phyloP scores from a whole-genome alignment of 30 jellyfish, hydroid and myxozoan genomes.

The Aurelia aurita complex sp. Pacific region DNA sequence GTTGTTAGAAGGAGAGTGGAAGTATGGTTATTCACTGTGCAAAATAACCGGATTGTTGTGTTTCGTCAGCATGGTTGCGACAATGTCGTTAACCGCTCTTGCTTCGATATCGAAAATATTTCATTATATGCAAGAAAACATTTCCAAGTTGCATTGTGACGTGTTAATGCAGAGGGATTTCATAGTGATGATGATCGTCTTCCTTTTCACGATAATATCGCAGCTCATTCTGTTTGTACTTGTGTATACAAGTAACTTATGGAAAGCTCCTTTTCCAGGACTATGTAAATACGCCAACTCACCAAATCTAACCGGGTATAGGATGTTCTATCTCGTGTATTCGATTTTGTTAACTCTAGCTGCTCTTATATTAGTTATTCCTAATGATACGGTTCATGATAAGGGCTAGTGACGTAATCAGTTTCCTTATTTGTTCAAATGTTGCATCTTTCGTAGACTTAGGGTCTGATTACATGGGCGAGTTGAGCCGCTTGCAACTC shows the following conservation, averaged over 20 bases:
- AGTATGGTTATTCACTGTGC: conserved; percentile 88
- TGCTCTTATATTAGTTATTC: conserved; percentile 82
- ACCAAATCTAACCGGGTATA: conserved; percentile 89
- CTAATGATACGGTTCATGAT: conserved; percentile 40
- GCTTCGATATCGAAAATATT: conserved; percentile 79
- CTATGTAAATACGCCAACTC: conserved; percentile 90
- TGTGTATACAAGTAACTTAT: conserved; percentile 42
- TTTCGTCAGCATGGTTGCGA: conserved; percentile 78
- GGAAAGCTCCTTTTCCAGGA: conserved; percentile 75
- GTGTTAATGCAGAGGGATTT: conserved; percentile 71
- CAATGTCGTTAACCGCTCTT: conserved; percentile 77
- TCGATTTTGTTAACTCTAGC: conserved; percentile 91
- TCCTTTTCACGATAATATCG: conserved; percentile 67
- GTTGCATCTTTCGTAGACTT: too few species aligned
- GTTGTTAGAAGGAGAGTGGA: conserved; percentile 94
- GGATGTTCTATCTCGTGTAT: conserved; percentile 90
- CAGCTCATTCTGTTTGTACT: conserved; percentile 63
- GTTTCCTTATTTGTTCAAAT: too few species aligned
- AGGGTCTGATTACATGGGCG: too few species aligned
- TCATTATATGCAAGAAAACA: conserved; percentile 39
- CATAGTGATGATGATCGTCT: conserved; percentile 67
- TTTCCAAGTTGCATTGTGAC: conserved; percentile 38
- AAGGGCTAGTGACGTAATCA: not conserved
- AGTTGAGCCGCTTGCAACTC: too few species aligned
- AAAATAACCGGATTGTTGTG: conserved; percentile 89